Evolutionary conservation across 2,888 invertebrate species (phyloP).

Genomic region (Tortrix viridana): DNA sequence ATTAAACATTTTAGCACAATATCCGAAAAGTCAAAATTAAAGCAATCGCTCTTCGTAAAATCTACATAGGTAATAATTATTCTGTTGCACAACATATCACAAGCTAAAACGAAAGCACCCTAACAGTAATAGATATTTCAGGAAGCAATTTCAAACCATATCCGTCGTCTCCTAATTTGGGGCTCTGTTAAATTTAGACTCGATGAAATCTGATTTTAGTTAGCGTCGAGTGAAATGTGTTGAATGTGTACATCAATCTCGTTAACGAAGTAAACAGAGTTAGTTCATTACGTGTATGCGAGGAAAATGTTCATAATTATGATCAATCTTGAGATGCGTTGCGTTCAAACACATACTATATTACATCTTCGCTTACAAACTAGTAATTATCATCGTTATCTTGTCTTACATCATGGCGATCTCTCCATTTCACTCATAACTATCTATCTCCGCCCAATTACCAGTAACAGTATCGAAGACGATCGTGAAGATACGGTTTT

Average conservation of each 20-base stretch:
- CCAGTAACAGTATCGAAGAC: conserved; percentile 8
- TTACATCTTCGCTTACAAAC: conserved; percentile 1
- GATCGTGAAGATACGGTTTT: conserved; percentile 9
- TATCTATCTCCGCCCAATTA: not conserved
- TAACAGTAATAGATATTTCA: conserved; percentile 17
- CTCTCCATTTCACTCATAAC: not conserved
- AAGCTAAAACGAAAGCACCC: not conserved
- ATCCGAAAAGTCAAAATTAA: too few relatives aligned
- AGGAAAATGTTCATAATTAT: not conserved
- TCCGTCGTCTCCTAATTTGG: conserved; percentile 34
- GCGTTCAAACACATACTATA: not conserved
- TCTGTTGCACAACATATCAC: too few relatives aligned
- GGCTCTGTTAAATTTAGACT: conserved; percentile 26
- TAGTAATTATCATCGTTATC: conserved; percentile 1
- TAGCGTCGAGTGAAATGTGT: conserved; percentile 18
- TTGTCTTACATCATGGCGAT: conserved; percentile 8
- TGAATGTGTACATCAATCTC: conserved; percentile 9
- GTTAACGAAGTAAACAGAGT: conserved; percentile 1
- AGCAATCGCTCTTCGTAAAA: too few relatives aligned
- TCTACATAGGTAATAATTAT: too few relatives aligned
- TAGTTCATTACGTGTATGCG: not conserved
- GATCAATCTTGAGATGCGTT: not conserved
- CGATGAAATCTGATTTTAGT: conserved; percentile 23
- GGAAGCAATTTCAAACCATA: conserved; percentile 25
- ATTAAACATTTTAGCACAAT: too few relatives aligned